Evolutionary conservation across 2,797 vertebrate species (phyloP), one percentile per base, ranked within the genome.

Genomic region (Tympanoctomys barrerae): DNA sequence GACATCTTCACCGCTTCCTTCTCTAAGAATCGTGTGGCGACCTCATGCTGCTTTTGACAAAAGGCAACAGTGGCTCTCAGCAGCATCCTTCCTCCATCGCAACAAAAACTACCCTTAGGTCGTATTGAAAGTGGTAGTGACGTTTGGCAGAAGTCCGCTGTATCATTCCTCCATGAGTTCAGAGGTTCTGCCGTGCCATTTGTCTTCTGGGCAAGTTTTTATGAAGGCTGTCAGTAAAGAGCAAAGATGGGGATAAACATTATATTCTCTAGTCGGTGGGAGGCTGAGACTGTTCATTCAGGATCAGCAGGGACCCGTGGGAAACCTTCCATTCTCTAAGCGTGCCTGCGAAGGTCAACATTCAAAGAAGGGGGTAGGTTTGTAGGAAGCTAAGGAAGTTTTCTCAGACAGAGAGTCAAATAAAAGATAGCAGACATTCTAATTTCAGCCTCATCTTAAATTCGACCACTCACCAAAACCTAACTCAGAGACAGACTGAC

Each of bases 171-270:
- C 98, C 98, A 98, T 95, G 97, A 97, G 96, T 97, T 97, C 96
- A 97, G 94, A 97, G 96, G 85, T 90, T 96, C 96, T 11, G 94
- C 88, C 49, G n/a, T 42, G 1, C 95, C 96, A 93, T 97, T 98
- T 93, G 96, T 97, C 98, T 98, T 97, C 96, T 8, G 36, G 96
- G 97, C 96, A 87, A 93, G 97, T 98, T 98, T 98, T 98, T 98
- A 98, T 97, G 98, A 98, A 97, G 97, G 97, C 98, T 98, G 98
- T 98, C 98, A 98, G 98, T 97, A 97, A 97, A 96, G 96, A 96
- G 97, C 97, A 97, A 97, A 97, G 97, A 97, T 97, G 97, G 97
- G 97, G 97, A 88, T 97, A 97, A 97, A 96, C 96, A 97, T 82
- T 97, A 97, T 96, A 94, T 96, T 92, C 97, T 97, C 96, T 87